Evolutionary conservation across 1,140 invertebrate species (phyloP).

Genomic region (Holotrichia oblita): DNA sequence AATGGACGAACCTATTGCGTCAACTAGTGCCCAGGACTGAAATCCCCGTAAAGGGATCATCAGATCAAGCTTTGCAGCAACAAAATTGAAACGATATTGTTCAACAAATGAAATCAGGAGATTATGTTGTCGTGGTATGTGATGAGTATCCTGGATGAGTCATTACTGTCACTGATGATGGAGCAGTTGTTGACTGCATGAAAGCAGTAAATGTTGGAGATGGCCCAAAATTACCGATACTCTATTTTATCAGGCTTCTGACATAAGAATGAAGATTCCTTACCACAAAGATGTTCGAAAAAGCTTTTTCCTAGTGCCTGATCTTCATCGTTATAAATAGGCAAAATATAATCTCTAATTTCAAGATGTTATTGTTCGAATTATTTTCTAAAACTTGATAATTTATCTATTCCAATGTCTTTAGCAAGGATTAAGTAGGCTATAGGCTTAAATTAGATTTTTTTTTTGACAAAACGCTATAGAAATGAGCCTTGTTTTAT

Average conservation of each 20-base stretch:
- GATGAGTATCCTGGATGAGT: neutral
- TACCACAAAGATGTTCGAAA: too few relatives aligned
- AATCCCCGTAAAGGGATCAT: neutral
- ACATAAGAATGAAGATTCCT: too few relatives aligned
- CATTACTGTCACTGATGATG: neutral
- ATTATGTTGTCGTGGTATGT: neutral
- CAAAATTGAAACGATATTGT: neutral
- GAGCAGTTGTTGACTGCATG: too few relatives aligned
- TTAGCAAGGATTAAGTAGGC: neutral
- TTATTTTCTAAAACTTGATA: neutral
- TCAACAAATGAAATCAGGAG: neutral
- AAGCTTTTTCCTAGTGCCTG: too few relatives aligned
- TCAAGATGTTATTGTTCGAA: neutral
- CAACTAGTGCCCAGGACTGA: neutral
- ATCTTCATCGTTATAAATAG: too few relatives aligned
- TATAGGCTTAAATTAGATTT: neutral
- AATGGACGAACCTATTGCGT: neutral
- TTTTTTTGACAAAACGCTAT: neutral
- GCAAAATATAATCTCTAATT: neutral
- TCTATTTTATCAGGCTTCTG: too few relatives aligned
- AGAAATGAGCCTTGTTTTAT: neutral
- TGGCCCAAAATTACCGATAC: too few relatives aligned
- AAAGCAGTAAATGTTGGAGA: too few relatives aligned
- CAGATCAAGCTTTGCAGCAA: neutral
- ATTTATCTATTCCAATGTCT: neutral